phyloP scores from a whole-genome alignment of 2,113 vertebrate genomes.

The Benitochromis conjunctus region DNA sequence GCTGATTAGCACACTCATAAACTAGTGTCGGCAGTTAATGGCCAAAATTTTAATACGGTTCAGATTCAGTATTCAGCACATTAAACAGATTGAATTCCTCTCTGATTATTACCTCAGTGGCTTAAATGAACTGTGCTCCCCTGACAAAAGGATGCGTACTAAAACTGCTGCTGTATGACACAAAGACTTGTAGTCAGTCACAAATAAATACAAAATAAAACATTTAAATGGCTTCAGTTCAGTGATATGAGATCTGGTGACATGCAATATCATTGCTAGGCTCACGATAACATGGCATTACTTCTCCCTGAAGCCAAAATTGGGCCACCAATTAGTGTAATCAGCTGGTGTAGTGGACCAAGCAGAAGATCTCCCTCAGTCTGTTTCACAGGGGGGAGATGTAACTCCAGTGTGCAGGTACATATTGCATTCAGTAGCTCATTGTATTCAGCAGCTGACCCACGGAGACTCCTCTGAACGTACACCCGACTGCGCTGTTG shows the following conservation, averaged over 20 bases:
- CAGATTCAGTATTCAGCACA: background rate
- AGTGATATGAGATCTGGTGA: background rate
- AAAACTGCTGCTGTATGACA: background rate
- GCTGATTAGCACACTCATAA: background rate
- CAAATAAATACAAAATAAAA: background rate
- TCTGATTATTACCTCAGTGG: background rate
- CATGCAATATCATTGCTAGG: background rate
- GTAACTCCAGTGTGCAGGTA: background rate
- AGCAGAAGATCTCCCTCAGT: background rate
- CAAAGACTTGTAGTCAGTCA: background rate
- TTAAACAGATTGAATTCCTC: background rate
- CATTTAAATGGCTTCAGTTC: background rate
- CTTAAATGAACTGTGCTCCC: background rate
- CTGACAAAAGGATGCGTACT: background rate
- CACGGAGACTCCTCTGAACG: background rate
- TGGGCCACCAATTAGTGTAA: background rate
- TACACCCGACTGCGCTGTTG: background rate
- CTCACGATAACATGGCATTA: background rate
- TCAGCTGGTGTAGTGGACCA: background rate
- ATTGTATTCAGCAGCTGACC: background rate
- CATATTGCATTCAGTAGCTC: background rate
- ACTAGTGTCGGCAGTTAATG: background rate
- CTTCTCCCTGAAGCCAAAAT: background rate
- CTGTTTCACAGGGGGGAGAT: background rate
- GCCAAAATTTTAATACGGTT: background rate